Base-by-base conservation (phyloP, 2,888 invertebrate species). In the Agriopis leucophaearia region DNA sequence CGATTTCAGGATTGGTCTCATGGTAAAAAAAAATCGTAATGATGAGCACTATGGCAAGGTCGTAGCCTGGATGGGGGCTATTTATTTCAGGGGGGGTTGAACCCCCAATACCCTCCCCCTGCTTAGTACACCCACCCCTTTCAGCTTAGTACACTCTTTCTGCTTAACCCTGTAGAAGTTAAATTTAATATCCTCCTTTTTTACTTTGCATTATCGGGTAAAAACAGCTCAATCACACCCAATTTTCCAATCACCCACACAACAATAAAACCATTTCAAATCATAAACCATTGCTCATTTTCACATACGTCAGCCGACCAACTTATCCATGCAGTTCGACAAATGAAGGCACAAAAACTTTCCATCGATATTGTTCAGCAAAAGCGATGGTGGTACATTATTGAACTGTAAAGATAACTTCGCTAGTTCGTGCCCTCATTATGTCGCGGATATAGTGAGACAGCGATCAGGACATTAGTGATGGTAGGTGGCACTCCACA, bases 271-370 rank as follows among this genome's bases (percentile, higher is more conserved):
- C 52, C 69, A 58, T 48, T 47, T 65, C 69, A 66, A 73, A 76
- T 74, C 76, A 83, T 72, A 80, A 81, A 71, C 74, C 73, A 67
- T 81, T 79, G 77, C 70, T 74, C 72, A 76, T 72, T 74, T 74
- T 57, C 56, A 60, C 47, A 59, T 48, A 59, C 50, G 50, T 13
- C 18, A 8, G 13, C 8, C 1, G 1, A 48, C 38, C 13, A 16
- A 45, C 15, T 36, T 47, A 52, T 18, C 44, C 67, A 72, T 56
- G 52, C 55, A 38, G 58, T 56, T 13, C 4, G 1, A 0, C 18
- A 55, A 55, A 42, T 13, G 4, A 18, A 4, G 7, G 38, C 18
- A 40, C 18, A n/a, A 18, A 42, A 42, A 18, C 12, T 42, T 18
- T n/a, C 8, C 27, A 13, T 8, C 18, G 2, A 8, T 6, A 27